Percentiles rank a stretch among this genome's conserved stretches.
Conservation (phyloP, 2,113 vertebrate species). For the Philantomba maxwellii region DNA sequence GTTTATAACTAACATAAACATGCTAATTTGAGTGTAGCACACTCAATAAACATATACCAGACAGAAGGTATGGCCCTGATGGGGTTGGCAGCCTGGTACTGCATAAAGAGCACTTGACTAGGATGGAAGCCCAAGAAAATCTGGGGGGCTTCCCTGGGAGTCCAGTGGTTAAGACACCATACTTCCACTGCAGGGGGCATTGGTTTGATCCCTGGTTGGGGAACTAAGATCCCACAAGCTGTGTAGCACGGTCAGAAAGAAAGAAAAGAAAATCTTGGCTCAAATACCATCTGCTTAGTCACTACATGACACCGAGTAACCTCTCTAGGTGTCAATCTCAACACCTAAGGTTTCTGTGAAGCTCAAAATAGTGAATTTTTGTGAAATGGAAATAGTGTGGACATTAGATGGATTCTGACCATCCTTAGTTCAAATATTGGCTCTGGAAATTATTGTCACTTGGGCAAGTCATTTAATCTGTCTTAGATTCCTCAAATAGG, state of each 20-base stretch:
- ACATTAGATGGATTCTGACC: not conserved
- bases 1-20: not conserved
- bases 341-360: not conserved
- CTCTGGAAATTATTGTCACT: not conserved
- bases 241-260: not conserved
- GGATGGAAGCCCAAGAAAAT: not conserved
- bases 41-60: not conserved
- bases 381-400: not conserved
- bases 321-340: not conserved
- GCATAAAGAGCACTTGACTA: not conserved
- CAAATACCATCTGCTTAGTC: not conserved
- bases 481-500: not conserved
- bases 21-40: not conserved
- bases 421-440: not conserved
- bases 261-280: not conserved
- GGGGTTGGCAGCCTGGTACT: not conserved
- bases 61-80: not conserved
- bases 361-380: not conserved
- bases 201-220: not conserved
- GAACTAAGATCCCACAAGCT: not conserved
- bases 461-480: not conserved
- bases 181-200: not conserved
- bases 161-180: not conserved
- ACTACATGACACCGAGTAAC: not conserved
- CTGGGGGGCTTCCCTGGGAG: not conserved